Percentiles rank a stretch among this genome's conserved stretches.
Conservation (phyloP, 2,113 vertebrate genomes). For the Aviceda subcristata region DNA sequence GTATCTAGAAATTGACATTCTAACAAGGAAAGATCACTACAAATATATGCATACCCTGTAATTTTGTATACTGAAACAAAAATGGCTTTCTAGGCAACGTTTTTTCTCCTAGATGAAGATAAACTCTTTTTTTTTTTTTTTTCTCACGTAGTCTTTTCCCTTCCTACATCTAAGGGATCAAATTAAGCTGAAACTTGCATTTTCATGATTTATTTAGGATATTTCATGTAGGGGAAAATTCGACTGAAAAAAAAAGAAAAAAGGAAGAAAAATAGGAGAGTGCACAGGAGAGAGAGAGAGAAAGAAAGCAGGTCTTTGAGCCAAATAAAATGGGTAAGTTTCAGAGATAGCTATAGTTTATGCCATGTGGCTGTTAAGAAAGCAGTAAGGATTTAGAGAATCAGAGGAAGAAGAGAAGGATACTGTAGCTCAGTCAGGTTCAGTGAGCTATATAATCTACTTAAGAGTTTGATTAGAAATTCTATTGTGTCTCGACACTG, state of each 20-base stretch:
- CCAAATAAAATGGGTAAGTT: neutral
- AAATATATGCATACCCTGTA: neutral
- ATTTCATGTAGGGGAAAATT: neutral
- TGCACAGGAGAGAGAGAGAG: accelerated
- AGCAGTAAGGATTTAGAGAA: neutral
- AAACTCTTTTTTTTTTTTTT: neutral
- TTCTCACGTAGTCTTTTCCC: accelerated
- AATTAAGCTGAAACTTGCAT: neutral
- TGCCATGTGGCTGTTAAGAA: neutral
- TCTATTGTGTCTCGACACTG: neutral
- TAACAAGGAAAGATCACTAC: neutral
- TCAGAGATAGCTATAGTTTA: neutral
- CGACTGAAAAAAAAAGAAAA: neutral
- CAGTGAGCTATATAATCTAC: slow-evolving; percentile 15
- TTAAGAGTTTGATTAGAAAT: slow-evolving; percentile 34
- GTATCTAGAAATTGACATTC: neutral
- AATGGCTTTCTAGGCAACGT: neutral
- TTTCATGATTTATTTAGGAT: neutral
- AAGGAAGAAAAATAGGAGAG: neutral
- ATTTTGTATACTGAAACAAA: neutral
- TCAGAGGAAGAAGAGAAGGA: neutral
- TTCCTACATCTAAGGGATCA: neutral
- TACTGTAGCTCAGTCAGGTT: neutral
- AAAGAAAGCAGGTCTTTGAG: neutral
- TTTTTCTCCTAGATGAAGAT: neutral